Percentiles rank a stretch among this genome's conserved stretches.
phyloP scores from a whole-genome alignment of 2,113 vertebrate species.

The Malaclemys terrapin region DNA sequence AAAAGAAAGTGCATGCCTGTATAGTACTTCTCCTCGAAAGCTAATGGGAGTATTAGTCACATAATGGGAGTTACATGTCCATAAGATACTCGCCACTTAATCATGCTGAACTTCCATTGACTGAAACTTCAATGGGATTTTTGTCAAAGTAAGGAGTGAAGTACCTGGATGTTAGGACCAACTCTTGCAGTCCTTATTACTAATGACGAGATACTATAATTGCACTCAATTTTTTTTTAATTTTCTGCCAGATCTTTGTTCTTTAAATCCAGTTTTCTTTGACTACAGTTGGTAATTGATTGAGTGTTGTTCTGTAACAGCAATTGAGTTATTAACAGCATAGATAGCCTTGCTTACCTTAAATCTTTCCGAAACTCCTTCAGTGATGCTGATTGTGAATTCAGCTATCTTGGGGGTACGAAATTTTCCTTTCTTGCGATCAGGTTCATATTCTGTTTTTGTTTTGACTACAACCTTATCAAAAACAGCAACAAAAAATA shows the following conservation, averaged over 20 bases:
- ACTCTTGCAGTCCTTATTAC: background rate
- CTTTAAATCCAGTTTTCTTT: background rate
- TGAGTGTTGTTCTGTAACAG: background rate
- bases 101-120: fast-evolving
- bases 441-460: conserved; percentile 93
- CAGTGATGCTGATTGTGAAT: conserved; percentile 95
- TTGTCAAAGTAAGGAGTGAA: background rate
- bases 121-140: background rate
- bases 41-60: background rate
- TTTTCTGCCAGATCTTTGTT: background rate
- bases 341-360: conserved; percentile 84
- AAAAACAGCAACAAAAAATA: background rate
- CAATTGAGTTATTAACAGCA: background rate
- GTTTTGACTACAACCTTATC: conserved; percentile 95
- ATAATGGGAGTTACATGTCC: background rate
- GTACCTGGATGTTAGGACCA: background rate
- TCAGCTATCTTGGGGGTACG: conserved; percentile 92
- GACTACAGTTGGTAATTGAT: background rate
- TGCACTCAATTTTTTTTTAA: background rate
- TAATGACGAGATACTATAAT: background rate
- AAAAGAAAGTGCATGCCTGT: conserved; percentile 3
- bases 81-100: background rate
- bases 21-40: conserved; percentile 6
- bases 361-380: conserved; percentile 93
- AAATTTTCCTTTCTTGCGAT: conserved; percentile 90